Evolutionary conservation across 2,797 vertebrate genomes (phyloP), one percentile per base, ranked within the genome.

Genomic region (Chelmon rostratus): DNA sequence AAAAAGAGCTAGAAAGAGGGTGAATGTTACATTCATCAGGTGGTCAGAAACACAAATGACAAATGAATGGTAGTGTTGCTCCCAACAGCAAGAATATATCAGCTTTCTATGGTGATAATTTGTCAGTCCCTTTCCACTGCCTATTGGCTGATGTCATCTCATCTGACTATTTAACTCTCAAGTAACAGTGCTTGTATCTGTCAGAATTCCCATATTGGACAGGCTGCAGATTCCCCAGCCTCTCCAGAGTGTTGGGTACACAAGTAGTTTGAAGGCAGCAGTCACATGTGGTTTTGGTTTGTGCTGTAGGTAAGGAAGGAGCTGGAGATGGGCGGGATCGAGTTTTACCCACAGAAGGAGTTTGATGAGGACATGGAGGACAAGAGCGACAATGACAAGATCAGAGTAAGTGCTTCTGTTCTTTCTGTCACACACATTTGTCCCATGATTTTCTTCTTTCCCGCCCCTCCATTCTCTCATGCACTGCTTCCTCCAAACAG

Each of bases 311-410:
- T 96, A 40, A 97, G 97, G 84, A 99, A 99, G 94, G 98, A 99
- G 90, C 93, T 99, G 66, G 98, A 99, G 93, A 94, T 95, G 71
- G 93, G 96, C 1, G 97, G 98, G 47, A 98, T 98, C 0, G 98
- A 99, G 87, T 98, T 98, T 93, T 99, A 99, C 80, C 98, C 98
- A 2, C 98, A 99, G 91, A 99, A 98, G 85, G 98, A 99, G 88
- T 99, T 99, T 69, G 98, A 99, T 81, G 98, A 99, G 10, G 98
- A 99, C 90, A 93, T 97, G 94, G 98, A 99, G 79, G 98, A 99
- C 93, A 99, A 99, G 93, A 97, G 96, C 12, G 98, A 99, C 86
- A 99, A 99, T 0, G 98, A 99, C 95, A 99, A 99, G 94, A 99
- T 99, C 92, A 96, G 98, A 95, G 98, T 99, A 93, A 87, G 95